These are phyloP conservation scores for Neodiprion virginianus DNA, from an alignment of 1,140 invertebrate genomes.

Conservation along the genomic window DNA sequence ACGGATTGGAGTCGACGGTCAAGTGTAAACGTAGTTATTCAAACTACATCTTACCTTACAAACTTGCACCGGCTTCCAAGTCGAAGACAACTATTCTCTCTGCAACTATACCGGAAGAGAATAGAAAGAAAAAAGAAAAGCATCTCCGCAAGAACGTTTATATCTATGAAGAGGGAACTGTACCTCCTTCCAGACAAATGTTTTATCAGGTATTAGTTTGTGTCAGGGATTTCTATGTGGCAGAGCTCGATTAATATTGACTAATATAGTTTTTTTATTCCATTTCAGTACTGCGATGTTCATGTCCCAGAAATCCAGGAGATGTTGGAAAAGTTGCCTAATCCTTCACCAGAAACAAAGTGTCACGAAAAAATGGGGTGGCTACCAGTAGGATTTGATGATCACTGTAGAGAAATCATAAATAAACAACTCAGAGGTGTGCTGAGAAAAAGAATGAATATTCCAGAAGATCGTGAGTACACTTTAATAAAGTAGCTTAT, in stretches of 20 bases:
- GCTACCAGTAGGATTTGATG: conserved; percentile 73
- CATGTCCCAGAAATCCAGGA: conserved; percentile 84
- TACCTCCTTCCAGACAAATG: conserved; percentile 80
- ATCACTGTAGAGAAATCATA: conserved; percentile 72
- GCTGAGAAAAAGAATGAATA: conserved; percentile 62
- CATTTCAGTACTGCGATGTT: conserved; percentile 80
- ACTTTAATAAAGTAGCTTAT: conserved; percentile 12
- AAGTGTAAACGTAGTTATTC: conserved; percentile 65
- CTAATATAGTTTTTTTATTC: too few species aligned
- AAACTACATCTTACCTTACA: conserved; percentile 63
- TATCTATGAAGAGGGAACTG: conserved; percentile 71
- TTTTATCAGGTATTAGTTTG: conserved; percentile 74
- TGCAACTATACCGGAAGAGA: conserved; percentile 42
- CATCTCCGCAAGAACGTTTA: conserved; percentile 60
- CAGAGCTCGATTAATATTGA: too few species aligned
- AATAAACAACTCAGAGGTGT: conserved; percentile 67
- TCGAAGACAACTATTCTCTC: conserved; percentile 55
- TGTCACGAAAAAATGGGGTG: conserved; percentile 80
- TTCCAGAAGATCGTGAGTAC: conserved; percentile 56
- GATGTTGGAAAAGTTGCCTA: conserved; percentile 74
- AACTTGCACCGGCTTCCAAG: conserved; percentile 54
- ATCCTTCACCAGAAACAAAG: conserved; percentile 65
- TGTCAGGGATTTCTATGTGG: conserved; percentile 21
- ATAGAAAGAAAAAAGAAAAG: conserved; percentile 44
- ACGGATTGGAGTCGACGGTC: conserved; percentile 64